A percentile compares a stretch with the other conserved stretches of the same genome.
These are phyloP conservation scores for Lemur catta DNA, from an alignment of 2,797 vertebrate genomes.

Conservation along the genomic window DNA sequence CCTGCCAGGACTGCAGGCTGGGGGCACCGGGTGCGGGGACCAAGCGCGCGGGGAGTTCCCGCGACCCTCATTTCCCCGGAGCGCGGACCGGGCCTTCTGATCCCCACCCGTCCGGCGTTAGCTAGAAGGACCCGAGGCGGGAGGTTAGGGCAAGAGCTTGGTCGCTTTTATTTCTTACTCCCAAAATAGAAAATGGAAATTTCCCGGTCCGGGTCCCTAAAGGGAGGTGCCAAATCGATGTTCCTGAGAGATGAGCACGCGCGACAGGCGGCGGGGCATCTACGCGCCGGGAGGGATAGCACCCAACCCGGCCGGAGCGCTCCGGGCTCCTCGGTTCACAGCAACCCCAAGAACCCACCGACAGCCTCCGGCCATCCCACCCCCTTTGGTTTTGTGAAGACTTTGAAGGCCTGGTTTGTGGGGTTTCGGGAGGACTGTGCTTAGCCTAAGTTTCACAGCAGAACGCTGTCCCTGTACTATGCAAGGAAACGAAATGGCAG, in stretches of 20 bases:
- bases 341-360: fast-evolving
- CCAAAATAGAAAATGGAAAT: background rate
- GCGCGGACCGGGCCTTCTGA: background rate
- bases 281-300: fast-evolving
- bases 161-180: background rate
- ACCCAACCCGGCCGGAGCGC: background rate
- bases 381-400: fast-evolving
- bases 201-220: background rate
- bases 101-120: fast-evolving
- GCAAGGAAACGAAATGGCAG: fast-evolving
- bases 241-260: background rate
- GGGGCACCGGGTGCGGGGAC: fast-evolving
- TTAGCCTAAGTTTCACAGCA: too few species aligned
- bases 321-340: fast-evolving
- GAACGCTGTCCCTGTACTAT: fast-evolving
- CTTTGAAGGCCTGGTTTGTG: background rate
- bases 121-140: too few species aligned
- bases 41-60: fast-evolving
- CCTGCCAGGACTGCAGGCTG: background rate
- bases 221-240: background rate
- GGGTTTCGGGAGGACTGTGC: background rate
- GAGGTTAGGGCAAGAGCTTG: background rate
- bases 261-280: background rate
- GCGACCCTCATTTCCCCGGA: background rate
- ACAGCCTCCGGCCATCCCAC: fast-evolving